Conservation (phyloP, 1,140 invertebrate species). For the Alviniconcha marisindica region DNA sequence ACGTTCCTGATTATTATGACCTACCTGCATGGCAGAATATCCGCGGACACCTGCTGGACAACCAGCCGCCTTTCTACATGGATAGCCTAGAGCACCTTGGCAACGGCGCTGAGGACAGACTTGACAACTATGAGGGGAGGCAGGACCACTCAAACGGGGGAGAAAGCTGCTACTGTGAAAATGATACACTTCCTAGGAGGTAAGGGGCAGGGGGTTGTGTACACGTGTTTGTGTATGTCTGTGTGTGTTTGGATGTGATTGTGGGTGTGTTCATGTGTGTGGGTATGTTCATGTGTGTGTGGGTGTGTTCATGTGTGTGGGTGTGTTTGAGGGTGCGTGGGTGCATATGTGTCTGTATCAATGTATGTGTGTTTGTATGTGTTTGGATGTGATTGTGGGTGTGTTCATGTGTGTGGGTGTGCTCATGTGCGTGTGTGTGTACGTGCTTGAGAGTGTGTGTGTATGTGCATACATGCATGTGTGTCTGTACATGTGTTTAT, state of each 20-base stretch:
- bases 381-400: not conserved
- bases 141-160: not conserved
- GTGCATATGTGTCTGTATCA: not conserved
- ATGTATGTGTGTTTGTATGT: too few species aligned
- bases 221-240: not conserved
- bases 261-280: not conserved
- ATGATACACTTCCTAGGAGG: not conserved
- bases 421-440: constrained; percentile 7
- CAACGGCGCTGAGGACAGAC: not conserved
- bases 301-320: not conserved
- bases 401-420: not conserved
- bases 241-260: not conserved
- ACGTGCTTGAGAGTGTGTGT: not conserved
- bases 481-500: constrained; percentile 8
- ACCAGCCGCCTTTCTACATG: not conserved
- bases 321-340: not conserved
- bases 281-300: not conserved
- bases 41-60: not conserved
- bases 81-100: not conserved
- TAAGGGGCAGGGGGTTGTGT: not conserved
- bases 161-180: constrained; percentile 5
- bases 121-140: not conserved
- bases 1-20: too few species aligned
- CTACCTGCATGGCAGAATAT: constrained; percentile 30
- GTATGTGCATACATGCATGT: not conserved